Base-by-base conservation (phyloP, 2,113 vertebrate species). In the Sarotherodon lohbergeri region DNA sequence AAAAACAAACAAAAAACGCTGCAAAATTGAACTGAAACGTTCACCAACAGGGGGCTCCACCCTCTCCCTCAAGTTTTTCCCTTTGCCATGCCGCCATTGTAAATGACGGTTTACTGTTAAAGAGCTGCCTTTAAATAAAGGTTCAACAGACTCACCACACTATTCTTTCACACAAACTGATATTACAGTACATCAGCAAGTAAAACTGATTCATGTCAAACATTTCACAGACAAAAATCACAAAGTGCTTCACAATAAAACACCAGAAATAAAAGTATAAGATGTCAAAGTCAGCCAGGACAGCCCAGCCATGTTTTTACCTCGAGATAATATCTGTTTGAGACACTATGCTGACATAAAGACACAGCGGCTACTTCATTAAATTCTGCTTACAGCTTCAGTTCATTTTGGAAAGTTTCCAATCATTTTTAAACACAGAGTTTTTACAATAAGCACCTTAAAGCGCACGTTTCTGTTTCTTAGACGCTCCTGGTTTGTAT, bases 391-490 rank as follows among this genome's bases (percentile, higher is more conserved):
- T 48, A 29, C 43, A 76, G 43, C 71, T 76, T 76, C 5, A 76
- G 24, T 48, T 48, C 2, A 76, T 48, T 48, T 52, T 2, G 50
- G 50, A n/a, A n/a, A 1, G 50, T 52, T 52, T 52, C 50, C 19
- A 4, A 9, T 5, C 8, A 9, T 52, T 54, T 54, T 50, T 19
- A 76, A 50, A 76, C 1, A 1, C 66, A 71, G 39, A 66, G 39
- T 43, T 43, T 71, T 71, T 43, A 43, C 39, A 29, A 76, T 50
- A 48, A 76, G 71, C 24, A 76, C 43, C 71, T 76, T 76, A 48
- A 50, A 50, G 14, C 24, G 16, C 43, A 48, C 6, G 5, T 48
- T 76, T 50, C 6, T 17, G 66, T 43, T 71, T 71, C n/a, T 48
- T 76, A 48, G 14, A 29, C 1, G 6, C 24, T 76, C 71, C 43